Evolutionary conservation across 2,888 invertebrate species (phyloP).

Genomic region (Rhingia rostrata): DNA sequence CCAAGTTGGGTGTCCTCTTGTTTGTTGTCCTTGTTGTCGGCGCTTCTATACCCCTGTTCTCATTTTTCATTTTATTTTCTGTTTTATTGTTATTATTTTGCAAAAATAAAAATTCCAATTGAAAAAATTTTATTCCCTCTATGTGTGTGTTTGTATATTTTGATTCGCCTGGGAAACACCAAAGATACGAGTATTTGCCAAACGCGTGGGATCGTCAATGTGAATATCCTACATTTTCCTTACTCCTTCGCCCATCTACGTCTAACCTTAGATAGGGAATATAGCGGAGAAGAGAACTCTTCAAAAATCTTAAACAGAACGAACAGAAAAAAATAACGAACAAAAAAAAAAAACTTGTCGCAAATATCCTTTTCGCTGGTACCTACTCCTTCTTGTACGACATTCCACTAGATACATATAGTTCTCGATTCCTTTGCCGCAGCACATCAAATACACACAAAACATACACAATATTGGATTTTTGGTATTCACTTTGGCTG

Average conservation of each 20-base stretch:
- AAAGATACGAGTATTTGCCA: slow-evolving; percentile 32
- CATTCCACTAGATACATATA: slow-evolving; percentile 61
- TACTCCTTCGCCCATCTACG: slow-evolving; percentile 23
- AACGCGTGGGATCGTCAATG: slow-evolving; percentile 59
- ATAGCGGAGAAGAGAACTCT: slow-evolving; percentile 21
- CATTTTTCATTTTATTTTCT: slow-evolving; percentile 75
- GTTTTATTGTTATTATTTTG: slow-evolving; percentile 71
- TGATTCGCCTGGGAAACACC: slow-evolving; percentile 64
- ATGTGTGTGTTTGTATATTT: slow-evolving; percentile 29
- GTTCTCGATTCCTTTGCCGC: slow-evolving; percentile 49
- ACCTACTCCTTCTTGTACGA: slow-evolving; percentile 42
- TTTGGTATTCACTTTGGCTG: slow-evolving; percentile 50
- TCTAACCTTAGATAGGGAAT: background rate
- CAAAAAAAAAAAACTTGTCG: slow-evolving; percentile 46
- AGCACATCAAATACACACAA: slow-evolving; percentile 70
- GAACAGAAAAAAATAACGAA: slow-evolving; percentile 13
- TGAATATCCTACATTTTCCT: slow-evolving; percentile 27
- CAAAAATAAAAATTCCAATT: slow-evolving; percentile 68
- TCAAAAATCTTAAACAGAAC: slow-evolving; percentile 16
- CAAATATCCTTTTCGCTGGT: slow-evolving; percentile 67
- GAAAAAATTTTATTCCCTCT: slow-evolving; percentile 32
- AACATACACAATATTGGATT: slow-evolving; percentile 70
- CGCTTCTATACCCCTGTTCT: slow-evolving; percentile 75
- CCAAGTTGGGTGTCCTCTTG: slow-evolving; percentile 22
- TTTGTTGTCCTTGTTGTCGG: slow-evolving; percentile 76